Evolutionary conservation across 2,888 invertebrate genomes (phyloP).

Genomic region (Drosophila mayaguana): DNA sequence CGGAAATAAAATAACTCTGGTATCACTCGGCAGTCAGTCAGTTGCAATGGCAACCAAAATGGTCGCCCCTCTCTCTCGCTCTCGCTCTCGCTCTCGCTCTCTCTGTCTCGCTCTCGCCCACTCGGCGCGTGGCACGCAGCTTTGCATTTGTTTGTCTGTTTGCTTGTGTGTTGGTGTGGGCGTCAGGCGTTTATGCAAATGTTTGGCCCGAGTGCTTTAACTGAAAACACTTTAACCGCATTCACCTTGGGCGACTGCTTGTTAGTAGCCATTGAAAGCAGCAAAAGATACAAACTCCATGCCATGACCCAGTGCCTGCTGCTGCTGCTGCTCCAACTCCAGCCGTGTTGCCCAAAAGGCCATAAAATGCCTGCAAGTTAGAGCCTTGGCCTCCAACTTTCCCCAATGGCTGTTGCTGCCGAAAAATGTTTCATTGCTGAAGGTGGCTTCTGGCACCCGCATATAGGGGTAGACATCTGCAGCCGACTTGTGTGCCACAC

Average conservation of each 20-base stretch:
- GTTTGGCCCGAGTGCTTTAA: slow-evolving; percentile 73
- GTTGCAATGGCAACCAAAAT: slow-evolving; percentile 49
- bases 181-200: slow-evolving; percentile 76
- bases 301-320: slow-evolving; percentile 30
- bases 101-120: slow-evolving; percentile 8
- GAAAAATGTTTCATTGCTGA: slow-evolving; percentile 79
- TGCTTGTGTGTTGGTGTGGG: slow-evolving; percentile 40
- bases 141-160: slow-evolving; percentile 29
- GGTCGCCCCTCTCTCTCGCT: background rate
- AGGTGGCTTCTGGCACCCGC: slow-evolving; percentile 31
- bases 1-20: slow-evolving; percentile 81
- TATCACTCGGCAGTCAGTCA: slow-evolving; percentile 46
- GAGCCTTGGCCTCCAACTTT: slow-evolving; percentile 40
- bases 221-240: slow-evolving; percentile 81
- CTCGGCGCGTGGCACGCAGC: slow-evolving; percentile 21
- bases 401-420: slow-evolving; percentile 56
- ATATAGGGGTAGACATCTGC: slow-evolving; percentile 29
- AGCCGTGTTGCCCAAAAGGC: slow-evolving; percentile 63
- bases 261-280: slow-evolving; percentile 79
- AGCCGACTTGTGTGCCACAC: slow-evolving; percentile 49
- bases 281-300: slow-evolving; percentile 50
- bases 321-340: background rate
- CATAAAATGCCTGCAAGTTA: slow-evolving; percentile 81
- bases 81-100: background rate
- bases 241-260: slow-evolving; percentile 78